Conservation (phyloP, 2,888 invertebrate species). For the Pyrgus malvae region DNA sequence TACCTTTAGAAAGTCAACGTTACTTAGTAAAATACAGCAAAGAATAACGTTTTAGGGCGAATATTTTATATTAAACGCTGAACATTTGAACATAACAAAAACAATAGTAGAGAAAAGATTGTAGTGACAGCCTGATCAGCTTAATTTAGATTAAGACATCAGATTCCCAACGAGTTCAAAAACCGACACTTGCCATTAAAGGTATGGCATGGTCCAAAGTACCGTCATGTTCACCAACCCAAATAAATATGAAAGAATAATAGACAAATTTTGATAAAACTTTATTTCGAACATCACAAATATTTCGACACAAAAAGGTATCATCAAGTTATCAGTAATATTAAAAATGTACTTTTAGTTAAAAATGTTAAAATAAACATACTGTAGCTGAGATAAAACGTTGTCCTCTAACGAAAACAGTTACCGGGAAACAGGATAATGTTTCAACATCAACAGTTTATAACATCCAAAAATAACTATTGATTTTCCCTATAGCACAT, state of each 20-base stretch:
- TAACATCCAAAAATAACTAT: constrained; percentile 6
- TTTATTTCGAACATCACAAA: constrained; percentile 71
- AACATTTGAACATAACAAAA: no score
- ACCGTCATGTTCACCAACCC: no score
- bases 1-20: no score
- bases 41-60: no score
- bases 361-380: constrained; percentile 29
- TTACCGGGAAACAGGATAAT: constrained; percentile 15
- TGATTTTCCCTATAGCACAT: constrained; percentile 11
- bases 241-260: not conserved
- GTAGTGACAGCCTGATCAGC: no score
- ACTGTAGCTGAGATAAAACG: constrained; percentile 2
- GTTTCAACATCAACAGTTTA: constrained; percentile 1
- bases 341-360: constrained; percentile 28
- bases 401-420: constrained; percentile 5
- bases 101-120: no score
- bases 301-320: constrained; percentile 51
- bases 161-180: no score
- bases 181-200: no score
- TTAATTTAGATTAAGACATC: no score
- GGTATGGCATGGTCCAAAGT: no score
- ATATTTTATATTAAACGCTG: no score
- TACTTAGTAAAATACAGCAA: no score
- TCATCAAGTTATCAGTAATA: constrained; percentile 3
- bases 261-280: constrained; percentile 37